Percentiles rank a stretch among this genome's conserved stretches.
Conservation (phyloP, 1,140 invertebrate genomes). For the Eueides isabella region DNA sequence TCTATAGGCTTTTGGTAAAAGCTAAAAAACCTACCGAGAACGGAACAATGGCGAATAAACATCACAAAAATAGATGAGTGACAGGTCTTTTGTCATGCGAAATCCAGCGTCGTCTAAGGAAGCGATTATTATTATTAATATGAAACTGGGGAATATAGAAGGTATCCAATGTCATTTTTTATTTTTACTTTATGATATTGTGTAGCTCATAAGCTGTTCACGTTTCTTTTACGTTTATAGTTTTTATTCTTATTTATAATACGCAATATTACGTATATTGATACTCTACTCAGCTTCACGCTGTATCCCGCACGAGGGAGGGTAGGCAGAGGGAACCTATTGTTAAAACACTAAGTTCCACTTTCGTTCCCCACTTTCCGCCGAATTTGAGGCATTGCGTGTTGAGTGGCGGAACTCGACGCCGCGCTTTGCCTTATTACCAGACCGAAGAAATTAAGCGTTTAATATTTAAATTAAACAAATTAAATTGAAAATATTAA, state of each 20-base stretch:
- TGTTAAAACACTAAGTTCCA: too few relatives aligned
- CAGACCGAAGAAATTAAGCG: too few relatives aligned
- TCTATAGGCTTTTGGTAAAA: constrained; percentile 18
- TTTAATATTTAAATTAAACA: too few relatives aligned
- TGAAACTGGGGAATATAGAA: constrained; percentile 42
- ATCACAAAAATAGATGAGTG: constrained; percentile 63
- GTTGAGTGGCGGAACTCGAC: too few relatives aligned
- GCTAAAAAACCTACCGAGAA: constrained; percentile 53
- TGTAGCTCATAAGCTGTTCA: background rate
- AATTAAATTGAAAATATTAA: too few relatives aligned
- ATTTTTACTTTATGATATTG: constrained; percentile 50
- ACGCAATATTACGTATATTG: too few relatives aligned
- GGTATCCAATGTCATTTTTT: constrained; percentile 46
- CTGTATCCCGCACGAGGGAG: too few relatives aligned
- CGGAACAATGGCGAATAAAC: constrained; percentile 60
- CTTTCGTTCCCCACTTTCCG: too few relatives aligned
- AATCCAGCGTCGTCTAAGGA: constrained; percentile 53
- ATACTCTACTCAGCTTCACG: too few relatives aligned
- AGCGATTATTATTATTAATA: constrained; percentile 57
- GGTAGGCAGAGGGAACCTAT: too few relatives aligned
- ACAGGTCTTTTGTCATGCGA: constrained; percentile 67
- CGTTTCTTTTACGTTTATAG: background rate
- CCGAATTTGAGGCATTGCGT: too few relatives aligned
- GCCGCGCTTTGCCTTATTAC: too few relatives aligned
- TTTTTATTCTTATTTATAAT: background rate